Evolutionary conservation across 2,113 vertebrate species (phyloP).

Genomic region (Alaudala cheleensis): DNA sequence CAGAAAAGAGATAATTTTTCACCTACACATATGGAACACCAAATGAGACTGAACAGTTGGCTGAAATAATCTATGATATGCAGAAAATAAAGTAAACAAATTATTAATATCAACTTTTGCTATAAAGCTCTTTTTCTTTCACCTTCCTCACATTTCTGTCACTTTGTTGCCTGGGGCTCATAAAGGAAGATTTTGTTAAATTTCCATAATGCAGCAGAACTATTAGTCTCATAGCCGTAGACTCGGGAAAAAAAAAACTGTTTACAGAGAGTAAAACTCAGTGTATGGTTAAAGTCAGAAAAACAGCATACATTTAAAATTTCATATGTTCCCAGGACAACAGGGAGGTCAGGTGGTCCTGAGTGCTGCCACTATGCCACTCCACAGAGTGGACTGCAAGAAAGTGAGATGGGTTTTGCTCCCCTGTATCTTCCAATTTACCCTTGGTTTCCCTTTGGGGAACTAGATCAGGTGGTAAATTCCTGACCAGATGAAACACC

Average conservation of each 20-base stretch:
- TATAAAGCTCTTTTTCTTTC: neutral
- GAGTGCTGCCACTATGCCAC: neutral
- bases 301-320: neutral
- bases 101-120: neutral
- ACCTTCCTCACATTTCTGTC: neutral
- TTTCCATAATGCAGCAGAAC: neutral
- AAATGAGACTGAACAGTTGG: neutral
- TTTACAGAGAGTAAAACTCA: neutral
- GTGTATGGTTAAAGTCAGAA: neutral
- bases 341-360: fast-evolving
- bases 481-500: neutral
- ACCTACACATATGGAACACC: neutral
- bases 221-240: neutral
- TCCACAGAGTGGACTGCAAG: neutral
- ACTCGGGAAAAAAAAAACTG: neutral
- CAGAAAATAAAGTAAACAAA: neutral
- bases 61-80: neutral
- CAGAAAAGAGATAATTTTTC: neutral
- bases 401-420: neutral
- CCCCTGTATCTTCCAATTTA: neutral
- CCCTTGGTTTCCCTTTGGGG: neutral
- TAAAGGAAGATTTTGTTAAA: neutral
- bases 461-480: neutral
- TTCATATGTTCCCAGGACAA: fast-evolving
- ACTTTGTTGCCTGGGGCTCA: neutral